phyloP scores from a whole-genome alignment of 2,888 invertebrate species.

The Ashinkailepas kermadecensis region DNA sequence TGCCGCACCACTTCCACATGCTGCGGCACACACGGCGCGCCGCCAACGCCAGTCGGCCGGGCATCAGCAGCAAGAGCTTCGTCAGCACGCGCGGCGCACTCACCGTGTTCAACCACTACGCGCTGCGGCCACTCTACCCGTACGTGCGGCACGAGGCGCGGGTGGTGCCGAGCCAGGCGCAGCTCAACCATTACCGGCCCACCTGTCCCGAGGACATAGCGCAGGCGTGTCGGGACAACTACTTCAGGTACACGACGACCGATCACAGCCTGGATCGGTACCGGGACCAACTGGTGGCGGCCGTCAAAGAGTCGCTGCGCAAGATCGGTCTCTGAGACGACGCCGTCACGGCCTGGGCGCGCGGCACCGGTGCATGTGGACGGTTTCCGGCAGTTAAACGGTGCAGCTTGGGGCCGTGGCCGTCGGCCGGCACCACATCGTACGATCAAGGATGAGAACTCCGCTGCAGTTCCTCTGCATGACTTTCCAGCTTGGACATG shows the following conservation, averaged over 20 bases:
- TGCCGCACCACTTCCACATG: slow-evolving; percentile 42
- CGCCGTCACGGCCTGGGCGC: too few species aligned
- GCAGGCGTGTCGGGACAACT: slow-evolving; percentile 31
- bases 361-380: too few species aligned
- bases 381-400: too few species aligned
- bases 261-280: slow-evolving; percentile 32
- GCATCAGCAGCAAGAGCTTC: slow-evolving; percentile 64
- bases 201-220: slow-evolving; percentile 39
- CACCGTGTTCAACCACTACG: slow-evolving; percentile 68
- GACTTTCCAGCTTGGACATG: too few species aligned
- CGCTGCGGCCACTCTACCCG: slow-evolving; percentile 53
- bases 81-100: slow-evolving; percentile 56
- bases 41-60: slow-evolving; percentile 52
- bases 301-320: neutral
- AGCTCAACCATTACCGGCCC: slow-evolving; percentile 60
- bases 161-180: slow-evolving; percentile 46
- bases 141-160: slow-evolving; percentile 43
- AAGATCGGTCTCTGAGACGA: too few species aligned
- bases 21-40: slow-evolving; percentile 50
- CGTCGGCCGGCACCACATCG: too few species aligned
- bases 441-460: too few species aligned
- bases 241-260: slow-evolving; percentile 28
- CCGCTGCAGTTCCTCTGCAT: too few species aligned
- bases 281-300: slow-evolving; percentile 25
- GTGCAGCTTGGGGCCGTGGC: too few species aligned